Evolutionary conservation across 2,888 invertebrate genomes (phyloP).

Genomic region (Stenoptilia bipunctidactyla): DNA sequence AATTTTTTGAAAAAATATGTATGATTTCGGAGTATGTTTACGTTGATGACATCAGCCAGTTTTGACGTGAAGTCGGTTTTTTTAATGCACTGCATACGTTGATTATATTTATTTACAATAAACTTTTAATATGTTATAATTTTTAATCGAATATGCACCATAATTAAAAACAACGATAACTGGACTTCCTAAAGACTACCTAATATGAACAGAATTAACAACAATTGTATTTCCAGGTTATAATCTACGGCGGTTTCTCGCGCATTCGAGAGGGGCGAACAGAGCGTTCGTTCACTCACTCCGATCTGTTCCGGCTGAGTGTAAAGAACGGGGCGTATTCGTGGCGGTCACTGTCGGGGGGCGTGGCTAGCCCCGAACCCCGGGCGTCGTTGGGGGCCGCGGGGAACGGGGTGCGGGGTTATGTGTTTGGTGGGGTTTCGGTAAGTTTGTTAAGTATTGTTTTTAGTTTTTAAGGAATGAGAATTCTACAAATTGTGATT

Average conservation of each 20-base stretch:
- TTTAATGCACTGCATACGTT: too few species aligned
- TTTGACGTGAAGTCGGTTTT: too few species aligned
- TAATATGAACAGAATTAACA: background rate
- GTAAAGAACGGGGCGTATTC: conserved; percentile 24
- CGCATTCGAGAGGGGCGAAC: conserved; percentile 46
- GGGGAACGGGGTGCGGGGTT: conserved; percentile 75
- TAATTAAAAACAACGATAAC: too few species aligned
- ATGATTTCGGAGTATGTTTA: too few species aligned
- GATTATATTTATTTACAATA: too few species aligned
- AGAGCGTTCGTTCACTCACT: conserved; percentile 50
- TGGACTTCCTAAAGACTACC: too few species aligned
- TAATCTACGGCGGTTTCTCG: conserved; percentile 61
- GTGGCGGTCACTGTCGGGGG: conserved; percentile 32
- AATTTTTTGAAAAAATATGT: too few species aligned
- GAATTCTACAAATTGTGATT: too few species aligned
- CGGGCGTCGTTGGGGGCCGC: conserved; percentile 77
- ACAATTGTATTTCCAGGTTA: conserved; percentile 27
- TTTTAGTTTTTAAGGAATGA: too few species aligned
- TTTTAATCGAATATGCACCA: too few species aligned
- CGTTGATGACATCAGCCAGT: too few species aligned
- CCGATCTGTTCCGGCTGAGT: conserved; percentile 48
- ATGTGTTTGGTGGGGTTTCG: conserved; percentile 88
- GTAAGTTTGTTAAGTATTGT: conserved; percentile 32
- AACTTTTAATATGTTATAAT: too few species aligned
- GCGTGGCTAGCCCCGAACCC: conserved; percentile 76